phyloP scores from a whole-genome alignment of 2,888 invertebrate genomes.

The Caenorhabditis angaria region DNA sequence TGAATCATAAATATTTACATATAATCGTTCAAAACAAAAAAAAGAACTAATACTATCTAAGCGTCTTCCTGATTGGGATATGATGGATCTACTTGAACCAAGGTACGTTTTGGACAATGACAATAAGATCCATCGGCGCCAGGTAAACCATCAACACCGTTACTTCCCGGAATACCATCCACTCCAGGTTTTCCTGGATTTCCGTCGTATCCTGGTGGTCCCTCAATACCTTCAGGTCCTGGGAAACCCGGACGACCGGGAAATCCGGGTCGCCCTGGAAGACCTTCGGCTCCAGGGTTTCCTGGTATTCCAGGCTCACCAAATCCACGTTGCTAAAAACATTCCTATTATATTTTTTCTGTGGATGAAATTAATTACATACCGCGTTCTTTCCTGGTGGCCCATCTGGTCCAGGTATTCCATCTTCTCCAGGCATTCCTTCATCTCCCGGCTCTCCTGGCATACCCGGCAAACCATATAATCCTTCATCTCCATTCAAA shows the following conservation, averaged over 20 bases:
- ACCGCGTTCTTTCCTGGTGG: conserved; percentile 27
- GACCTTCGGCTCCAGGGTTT: conserved; percentile 25
- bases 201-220: conserved; percentile 45
- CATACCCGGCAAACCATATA: conserved; percentile 11
- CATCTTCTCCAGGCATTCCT: conserved; percentile 29
- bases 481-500: conserved; percentile 15
- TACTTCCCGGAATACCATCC: conserved; percentile 32
- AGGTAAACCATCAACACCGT: conserved; percentile 33
- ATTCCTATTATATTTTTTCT: background rate
- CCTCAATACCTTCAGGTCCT: conserved; percentile 47
- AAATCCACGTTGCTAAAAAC: conserved; percentile 18
- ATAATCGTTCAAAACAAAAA: conserved; percentile 19
- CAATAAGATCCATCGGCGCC: conserved; percentile 39
- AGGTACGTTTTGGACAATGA: conserved; percentile 34
- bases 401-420: conserved; percentile 34
- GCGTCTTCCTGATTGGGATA: conserved; percentile 8
- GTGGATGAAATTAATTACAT: background rate
- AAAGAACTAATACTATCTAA: conserved; percentile 16
- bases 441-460: conserved; percentile 12
- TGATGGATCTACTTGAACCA: conserved; percentile 30
- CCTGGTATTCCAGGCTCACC: conserved; percentile 34
- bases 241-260: conserved; percentile 41
- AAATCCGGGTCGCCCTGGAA: conserved; percentile 31
- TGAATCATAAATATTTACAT: background rate
- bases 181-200: conserved; percentile 33